Base-by-base conservation (phyloP, 2,113 vertebrate species). In the Odontophorus gujanensis region DNA sequence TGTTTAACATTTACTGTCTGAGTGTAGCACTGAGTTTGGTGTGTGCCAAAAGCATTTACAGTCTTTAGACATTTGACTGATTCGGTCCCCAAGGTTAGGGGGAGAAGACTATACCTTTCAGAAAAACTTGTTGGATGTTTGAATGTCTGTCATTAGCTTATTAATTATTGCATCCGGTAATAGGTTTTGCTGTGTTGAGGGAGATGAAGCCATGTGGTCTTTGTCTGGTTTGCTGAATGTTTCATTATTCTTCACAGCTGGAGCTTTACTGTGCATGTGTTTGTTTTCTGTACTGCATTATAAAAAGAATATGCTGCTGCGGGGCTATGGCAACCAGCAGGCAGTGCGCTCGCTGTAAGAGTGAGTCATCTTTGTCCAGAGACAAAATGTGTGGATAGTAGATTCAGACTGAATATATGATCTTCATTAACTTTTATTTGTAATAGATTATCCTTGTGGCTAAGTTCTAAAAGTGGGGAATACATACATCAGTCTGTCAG, bases 191-290 rank as follows among this genome's bases (percentile, higher is more conserved):
- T 67, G 34, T 61, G 65, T 30, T 78, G 50, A 88, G 92, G 80
- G 80, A 86, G n/a, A 78, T 81, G 80, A 75, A 71, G 69, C 55
- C 13, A 0, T 90, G 93, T 83, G 76, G 73, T 90, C 76, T 95
- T 94, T 83, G 85, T 94, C 79, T 90, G 92, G 18, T 88, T 94
- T 92, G 61, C 80, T 95, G 91, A 96, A 92, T 93, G 90, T 85
- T 93, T 93, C 85, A 86, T 96, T 93, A 95, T 95, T 88, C 85
- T 78, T 92, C 88, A 69, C 92, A 86, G 92, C 76, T 94, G 83
- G 92, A 81, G 73, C 77, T 91, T 89, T 92, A 87, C 72, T 74
- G 61, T 81, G 76, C 73, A 51, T 62, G 55, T 91, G 57, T 88
- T 94, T 90, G 82, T 95, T 88, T 90, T 77, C 93, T 88, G 80